Conservation (phyloP, 2,797 vertebrate genomes). For the Cryptoprocta ferox region DNA sequence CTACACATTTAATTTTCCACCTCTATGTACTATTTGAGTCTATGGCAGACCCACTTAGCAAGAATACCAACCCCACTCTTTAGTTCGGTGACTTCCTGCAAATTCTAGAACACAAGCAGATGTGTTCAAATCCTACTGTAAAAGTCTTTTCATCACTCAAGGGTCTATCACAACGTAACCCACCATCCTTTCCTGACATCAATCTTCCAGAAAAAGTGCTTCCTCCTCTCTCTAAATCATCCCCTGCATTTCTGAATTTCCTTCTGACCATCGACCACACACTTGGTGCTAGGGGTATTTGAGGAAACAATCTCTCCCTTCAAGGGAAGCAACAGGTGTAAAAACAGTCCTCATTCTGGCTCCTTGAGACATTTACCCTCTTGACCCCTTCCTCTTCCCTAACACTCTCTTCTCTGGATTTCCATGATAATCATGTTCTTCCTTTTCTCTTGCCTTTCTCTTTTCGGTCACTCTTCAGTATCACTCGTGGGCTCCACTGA, state of each 20-base stretch:
- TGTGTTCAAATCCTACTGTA: not conserved
- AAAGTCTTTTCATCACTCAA: not conserved
- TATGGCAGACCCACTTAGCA: not conserved
- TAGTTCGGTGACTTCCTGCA: not conserved
- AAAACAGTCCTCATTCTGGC: not conserved
- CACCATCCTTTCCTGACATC: not conserved
- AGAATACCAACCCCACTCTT: not conserved
- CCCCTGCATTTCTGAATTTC: not conserved
- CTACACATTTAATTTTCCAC: not conserved
- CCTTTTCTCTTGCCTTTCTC: not conserved
- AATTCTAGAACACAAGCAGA: not conserved
- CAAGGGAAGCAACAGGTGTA: not conserved
- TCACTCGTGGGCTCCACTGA: not conserved
- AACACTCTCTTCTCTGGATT: not conserved
- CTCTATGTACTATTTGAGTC: not conserved
- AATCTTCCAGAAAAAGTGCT: not conserved
- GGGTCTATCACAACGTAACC: not conserved
- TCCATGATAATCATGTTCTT: not conserved
- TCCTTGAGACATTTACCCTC: not conserved
- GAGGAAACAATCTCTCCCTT: not conserved
- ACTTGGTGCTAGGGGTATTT: not conserved
- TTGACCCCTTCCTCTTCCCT: not conserved
- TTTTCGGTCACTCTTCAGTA: not conserved
- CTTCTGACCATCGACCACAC: not conserved
- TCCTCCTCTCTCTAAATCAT: not conserved